These are phyloP conservation scores for Catocala fraxini DNA, from an alignment of 2,888 invertebrate species.

Conservation along the genomic window DNA sequence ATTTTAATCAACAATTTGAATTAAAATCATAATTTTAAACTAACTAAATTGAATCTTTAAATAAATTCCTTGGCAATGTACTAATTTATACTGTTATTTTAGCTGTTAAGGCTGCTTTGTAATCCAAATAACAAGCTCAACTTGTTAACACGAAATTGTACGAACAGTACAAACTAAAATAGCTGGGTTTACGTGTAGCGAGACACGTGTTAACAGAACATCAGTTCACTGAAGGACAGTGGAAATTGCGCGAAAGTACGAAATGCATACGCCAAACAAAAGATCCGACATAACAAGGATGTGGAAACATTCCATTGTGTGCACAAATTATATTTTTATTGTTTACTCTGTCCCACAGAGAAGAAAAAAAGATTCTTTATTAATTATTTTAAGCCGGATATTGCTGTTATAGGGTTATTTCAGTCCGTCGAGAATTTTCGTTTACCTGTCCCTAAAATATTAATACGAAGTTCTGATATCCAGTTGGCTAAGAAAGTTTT, in stretches of 20 bases:
- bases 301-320: slow-evolving; percentile 47
- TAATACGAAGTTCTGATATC: too few relatives aligned
- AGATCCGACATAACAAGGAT: slow-evolving; percentile 48
- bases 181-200: slow-evolving; percentile 26
- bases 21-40: slow-evolving; percentile 5
- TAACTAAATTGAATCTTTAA: not conserved
- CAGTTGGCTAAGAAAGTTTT: too few relatives aligned
- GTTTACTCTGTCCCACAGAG: slow-evolving; percentile 27
- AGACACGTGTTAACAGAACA: slow-evolving; percentile 34
- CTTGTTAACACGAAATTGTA: slow-evolving; percentile 28
- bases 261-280: slow-evolving; percentile 50
- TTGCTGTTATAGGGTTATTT: not conserved
- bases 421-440: not conserved
- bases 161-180: slow-evolving; percentile 40
- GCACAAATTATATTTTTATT: slow-evolving; percentile 42
- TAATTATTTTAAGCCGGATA: not conserved
- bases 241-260: slow-evolving; percentile 46
- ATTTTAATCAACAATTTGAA: not conserved
- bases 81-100: slow-evolving; percentile 4
- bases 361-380: slow-evolving; percentile 22
- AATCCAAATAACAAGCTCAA: slow-evolving; percentile 30
- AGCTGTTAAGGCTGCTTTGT: slow-evolving; percentile 25
- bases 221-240: slow-evolving; percentile 45
- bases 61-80: not conserved
- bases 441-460: too few relatives aligned